Base-by-base conservation (phyloP, 2,113 vertebrate species). In the Dicentrarchus labrax region DNA sequence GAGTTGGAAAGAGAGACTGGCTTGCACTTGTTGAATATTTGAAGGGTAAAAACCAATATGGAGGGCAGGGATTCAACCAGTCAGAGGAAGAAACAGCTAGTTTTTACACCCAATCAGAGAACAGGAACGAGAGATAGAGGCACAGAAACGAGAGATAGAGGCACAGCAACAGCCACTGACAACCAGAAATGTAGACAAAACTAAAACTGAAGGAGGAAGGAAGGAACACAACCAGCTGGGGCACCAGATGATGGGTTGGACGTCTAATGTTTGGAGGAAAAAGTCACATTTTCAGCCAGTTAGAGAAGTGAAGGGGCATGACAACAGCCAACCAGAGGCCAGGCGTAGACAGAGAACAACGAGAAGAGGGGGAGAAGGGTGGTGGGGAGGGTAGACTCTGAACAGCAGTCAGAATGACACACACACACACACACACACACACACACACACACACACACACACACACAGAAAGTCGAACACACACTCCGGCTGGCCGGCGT, bases 261-360 rank as follows among this genome's bases (percentile, higher is more conserved):
- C 15, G 36, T 36, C 8, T 57, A 66, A 60, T 65, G 30, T 76
- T 72, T 19, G 21, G 12, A 17, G 53, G 74, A 71, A 80, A 67
- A 72, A 73, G 76, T 83, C 38, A 82, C 70, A 85, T 72, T 70
- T 30, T 79, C 70, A 78, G 68, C 61, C 82, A 88, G 76, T 85
- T 66, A 85, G 77, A 86, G 48, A 68, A 12, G 48, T 54, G 76
- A 88, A 78, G 51, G 72, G 56, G 70, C 71, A 78, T 43, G 76
- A 88, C 83, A 78, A 77, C 74, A 74, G 54, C 62, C 47, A 76
- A 76, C 81, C 78, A 82, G 82, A 79, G 84, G 87, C 68, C 72
- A 67, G 72, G 13, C 13, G 38, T 36, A 70, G 54, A 80, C 47
- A 77, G 72, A 70, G 73, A 84, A 50, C 54, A 30, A n/a, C n/a